A percentile compares a stretch with the other conserved stretches of the same genome.
phyloP scores from a whole-genome alignment of 1,140 invertebrate species.

The Lucilia sericata region DNA sequence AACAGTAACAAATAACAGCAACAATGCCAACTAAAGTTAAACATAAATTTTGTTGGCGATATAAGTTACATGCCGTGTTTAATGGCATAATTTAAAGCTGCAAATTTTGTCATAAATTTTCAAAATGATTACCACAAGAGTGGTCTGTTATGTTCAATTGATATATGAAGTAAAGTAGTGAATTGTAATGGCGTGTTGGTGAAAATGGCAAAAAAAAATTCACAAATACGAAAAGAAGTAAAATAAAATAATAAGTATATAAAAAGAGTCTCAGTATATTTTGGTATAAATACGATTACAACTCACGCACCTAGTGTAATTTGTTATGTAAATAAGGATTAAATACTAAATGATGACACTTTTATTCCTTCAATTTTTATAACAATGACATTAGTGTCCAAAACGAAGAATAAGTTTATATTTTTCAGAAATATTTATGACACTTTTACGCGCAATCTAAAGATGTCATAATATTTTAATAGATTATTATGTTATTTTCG shows the following conservation, averaged over 20 bases:
- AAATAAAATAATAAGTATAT: background rate
- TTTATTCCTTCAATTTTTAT: background rate
- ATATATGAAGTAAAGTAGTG: slow-evolving; percentile 33
- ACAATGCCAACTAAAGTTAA: slow-evolving; percentile 39
- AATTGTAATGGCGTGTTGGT: background rate
- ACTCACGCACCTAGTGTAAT: slow-evolving; percentile 24
- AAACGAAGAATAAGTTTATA: no score
- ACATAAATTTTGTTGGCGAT: slow-evolving; percentile 57
- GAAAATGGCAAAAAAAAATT: background rate
- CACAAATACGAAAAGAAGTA: background rate
- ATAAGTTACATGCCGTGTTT: slow-evolving; percentile 68
- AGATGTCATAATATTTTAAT: no score
- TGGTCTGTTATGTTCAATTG: slow-evolving; percentile 39
- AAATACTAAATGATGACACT: slow-evolving; percentile 17
- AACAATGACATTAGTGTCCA: background rate
- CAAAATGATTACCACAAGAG: slow-evolving; percentile 53
- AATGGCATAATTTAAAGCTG: slow-evolving; percentile 68
- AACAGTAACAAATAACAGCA: slow-evolving; percentile 17
- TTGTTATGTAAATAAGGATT: slow-evolving; percentile 38
- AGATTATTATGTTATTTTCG: no score
- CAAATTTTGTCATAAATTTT: slow-evolving; percentile 69
- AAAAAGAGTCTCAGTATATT: background rate
- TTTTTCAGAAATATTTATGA: no score
- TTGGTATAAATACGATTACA: no score
- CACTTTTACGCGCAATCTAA: no score